These are phyloP conservation scores for Diaperis boleti DNA, from an alignment of 2,888 invertebrate species.

Conservation along the genomic window DNA sequence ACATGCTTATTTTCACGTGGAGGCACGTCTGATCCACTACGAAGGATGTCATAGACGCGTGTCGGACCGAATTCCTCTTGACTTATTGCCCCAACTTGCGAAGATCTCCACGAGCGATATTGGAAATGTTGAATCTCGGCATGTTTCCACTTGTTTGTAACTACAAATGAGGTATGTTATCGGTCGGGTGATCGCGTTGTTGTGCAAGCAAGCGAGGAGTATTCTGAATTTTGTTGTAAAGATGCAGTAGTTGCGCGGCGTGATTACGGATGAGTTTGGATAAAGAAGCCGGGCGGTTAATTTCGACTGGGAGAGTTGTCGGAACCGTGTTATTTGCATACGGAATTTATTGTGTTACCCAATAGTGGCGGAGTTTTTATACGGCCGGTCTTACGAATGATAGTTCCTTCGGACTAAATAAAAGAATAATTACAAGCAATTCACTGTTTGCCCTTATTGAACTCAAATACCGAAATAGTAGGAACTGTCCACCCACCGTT, in stretches of 20 bases:
- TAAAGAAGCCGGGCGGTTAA: background rate
- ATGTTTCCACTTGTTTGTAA: slow-evolving; percentile 23
- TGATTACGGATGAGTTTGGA: background rate
- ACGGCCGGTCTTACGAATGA: background rate
- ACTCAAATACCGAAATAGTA: no score
- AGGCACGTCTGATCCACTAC: slow-evolving; percentile 52
- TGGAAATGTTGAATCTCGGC: slow-evolving; percentile 29
- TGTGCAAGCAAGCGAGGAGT: background rate
- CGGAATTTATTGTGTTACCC: background rate
- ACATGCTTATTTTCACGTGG: slow-evolving; percentile 45
- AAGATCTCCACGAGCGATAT: slow-evolving; percentile 54
- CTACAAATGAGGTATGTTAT: background rate
- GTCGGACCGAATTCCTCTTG: slow-evolving; percentile 54
- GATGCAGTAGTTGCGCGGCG: background rate
- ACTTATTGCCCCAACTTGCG: slow-evolving; percentile 55
- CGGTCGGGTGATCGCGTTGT: background rate
- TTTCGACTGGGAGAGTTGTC: background rate
- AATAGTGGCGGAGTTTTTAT: no score
- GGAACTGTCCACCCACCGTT: no score
- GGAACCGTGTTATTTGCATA: background rate
- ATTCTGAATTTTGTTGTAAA: background rate
- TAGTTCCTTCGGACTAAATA: no score
- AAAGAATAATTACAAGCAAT: no score
- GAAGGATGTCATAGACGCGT: slow-evolving; percentile 54
- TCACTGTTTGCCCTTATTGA: no score